Evolutionary conservation across 2,888 invertebrate species (phyloP), one percentile per base, ranked within the genome.

Genomic region (Serripes groenlandicus): DNA sequence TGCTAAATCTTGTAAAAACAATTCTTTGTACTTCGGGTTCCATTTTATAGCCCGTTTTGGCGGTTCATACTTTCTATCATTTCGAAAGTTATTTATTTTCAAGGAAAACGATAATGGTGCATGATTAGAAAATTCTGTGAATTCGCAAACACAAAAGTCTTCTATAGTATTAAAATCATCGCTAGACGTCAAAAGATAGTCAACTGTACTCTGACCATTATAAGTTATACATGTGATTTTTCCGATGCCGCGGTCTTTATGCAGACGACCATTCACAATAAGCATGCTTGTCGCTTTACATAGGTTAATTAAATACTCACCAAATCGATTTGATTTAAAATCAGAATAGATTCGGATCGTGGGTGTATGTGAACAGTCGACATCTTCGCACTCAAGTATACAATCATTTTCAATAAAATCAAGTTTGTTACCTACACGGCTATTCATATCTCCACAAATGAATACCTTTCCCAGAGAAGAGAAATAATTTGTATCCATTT

Each of bases 391-490:
- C 11, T 56, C 56, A n/a, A 56, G 23, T n/a, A 56, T 11, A 56
- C 23, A 26, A 56, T 56, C 56, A 11, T 56, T 23, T 56, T n/a
- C 56, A 32, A 64, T 64, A 64, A 64, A 64, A 32, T 64, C 64
- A 32, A 34, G 32, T 64, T 64, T 64, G 18, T 23, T 7, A 54
- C 78, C 78, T 23, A 78, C 52, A 26, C 72, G 70, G 23, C 49
- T 32, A 72, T 78, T 75, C 34, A 69, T 34, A 66, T 82, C 82
- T 54, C 82, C 83, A 30, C 26, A 34, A 42, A 83, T 37, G 70
- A 35, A 70, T 1, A 83, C 75, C 21, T 58, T 42, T 42, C 78
- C 83, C 5, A 32, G 26, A 34, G 42, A 42, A 26, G 60, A 35
- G 68, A 60, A 82, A 26, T 23, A 32, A 70, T 52, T 52, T 15